Evolutionary conservation across 1,140 invertebrate genomes (phyloP).

Genomic region (Trachymyrmex septentrionalis): DNA sequence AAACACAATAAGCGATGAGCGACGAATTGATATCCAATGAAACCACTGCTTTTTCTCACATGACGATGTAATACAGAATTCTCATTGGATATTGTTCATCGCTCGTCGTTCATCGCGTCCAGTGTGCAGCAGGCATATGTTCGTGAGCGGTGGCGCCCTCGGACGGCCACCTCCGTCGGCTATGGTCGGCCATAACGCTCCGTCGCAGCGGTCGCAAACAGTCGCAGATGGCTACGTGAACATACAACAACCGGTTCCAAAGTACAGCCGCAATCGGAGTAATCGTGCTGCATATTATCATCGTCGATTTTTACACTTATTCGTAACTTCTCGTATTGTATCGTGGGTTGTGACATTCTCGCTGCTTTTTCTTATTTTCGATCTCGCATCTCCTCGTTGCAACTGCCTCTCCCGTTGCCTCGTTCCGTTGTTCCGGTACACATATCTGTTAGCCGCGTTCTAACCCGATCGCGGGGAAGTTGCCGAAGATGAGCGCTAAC

Average conservation of each 20-base stretch:
- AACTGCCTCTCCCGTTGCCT: not conserved
- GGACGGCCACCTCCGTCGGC: constrained; percentile 21
- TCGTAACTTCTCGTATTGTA: not conserved
- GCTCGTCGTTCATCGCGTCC: too few species aligned
- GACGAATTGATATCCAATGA: too few species aligned
- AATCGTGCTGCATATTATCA: not conserved
- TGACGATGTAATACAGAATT: too few species aligned
- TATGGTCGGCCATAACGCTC: constrained; percentile 39
- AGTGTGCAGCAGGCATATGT: too few species aligned
- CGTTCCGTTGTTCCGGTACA: constrained; percentile 4
- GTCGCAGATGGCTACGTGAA: constrained; percentile 55
- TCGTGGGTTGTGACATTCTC: not conserved
- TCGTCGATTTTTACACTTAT: not conserved
- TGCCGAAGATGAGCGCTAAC: constrained; percentile 85
- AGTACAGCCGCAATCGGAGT: not conserved
- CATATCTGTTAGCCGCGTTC: not conserved
- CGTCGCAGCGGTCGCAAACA: constrained; percentile 17
- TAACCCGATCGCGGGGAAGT: not conserved
- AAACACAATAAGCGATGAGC: too few species aligned
- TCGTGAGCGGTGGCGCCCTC: constrained; percentile 20
- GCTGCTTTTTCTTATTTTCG: not conserved
- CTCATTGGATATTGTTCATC: too few species aligned
- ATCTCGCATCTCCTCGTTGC: not conserved
- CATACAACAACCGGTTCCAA: constrained; percentile 47
- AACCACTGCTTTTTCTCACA: too few species aligned